Evolutionary conservation across 2,113 vertebrate species (phyloP).

Genomic region (Plecotus auritus): DNA sequence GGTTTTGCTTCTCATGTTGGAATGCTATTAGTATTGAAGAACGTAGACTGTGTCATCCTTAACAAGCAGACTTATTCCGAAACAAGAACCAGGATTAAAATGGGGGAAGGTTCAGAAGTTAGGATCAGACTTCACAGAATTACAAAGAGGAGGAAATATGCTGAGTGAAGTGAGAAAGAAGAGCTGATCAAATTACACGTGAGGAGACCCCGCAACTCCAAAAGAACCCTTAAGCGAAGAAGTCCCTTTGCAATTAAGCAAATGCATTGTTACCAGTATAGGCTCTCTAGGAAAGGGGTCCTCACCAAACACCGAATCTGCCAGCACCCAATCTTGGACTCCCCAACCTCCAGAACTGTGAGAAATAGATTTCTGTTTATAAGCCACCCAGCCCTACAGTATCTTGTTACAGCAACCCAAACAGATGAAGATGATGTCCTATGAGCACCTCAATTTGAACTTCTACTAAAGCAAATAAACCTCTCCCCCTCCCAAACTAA

Average conservation of each 20-base stretch:
- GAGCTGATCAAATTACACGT: not conserved
- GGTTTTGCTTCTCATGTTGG: not conserved
- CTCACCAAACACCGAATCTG: not conserved
- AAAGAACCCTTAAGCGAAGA: not conserved
- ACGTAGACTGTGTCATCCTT: no score
- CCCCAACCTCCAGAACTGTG: not conserved
- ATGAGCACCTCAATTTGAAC: not conserved
- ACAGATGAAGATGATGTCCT: not conserved
- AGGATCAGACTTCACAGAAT: not conserved
- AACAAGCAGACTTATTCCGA: not conserved
- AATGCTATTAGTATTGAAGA: not conserved
- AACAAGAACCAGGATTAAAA: not conserved
- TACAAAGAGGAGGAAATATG: not conserved
- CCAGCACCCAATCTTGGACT: not conserved
- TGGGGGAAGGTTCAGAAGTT: not conserved
- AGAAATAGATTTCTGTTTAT: not conserved
- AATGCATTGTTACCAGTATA: not conserved
- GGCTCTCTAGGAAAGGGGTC: not conserved
- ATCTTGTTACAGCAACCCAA: not conserved
- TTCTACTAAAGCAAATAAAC: not conserved
- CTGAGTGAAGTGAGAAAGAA: not conserved
- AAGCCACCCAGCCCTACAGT: not conserved
- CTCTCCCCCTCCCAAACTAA: not conserved
- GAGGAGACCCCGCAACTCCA: not conserved
- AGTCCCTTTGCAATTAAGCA: not conserved